Evolutionary conservation across 1,140 invertebrate species (phyloP), one percentile per base, ranked within the genome.

Genomic region (Drosophila navojoa): DNA sequence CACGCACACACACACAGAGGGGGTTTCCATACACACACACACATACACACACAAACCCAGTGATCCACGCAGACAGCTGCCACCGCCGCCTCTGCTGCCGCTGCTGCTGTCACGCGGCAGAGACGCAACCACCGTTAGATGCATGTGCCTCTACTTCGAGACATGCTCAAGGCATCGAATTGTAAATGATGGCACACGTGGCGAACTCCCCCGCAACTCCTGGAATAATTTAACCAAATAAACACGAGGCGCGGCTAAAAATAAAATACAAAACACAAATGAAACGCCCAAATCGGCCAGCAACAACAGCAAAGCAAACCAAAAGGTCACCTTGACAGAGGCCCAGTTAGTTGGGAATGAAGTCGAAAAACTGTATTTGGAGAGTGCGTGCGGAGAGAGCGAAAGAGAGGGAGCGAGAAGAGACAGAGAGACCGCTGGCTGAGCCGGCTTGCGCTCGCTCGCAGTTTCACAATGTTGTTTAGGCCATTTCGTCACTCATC

Each of bases 321-420:
- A 89, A 69, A 69, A 89, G 84, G 84, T 89, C 84, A 89, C 84
- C 84, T 89, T 89, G 84, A 82, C 58, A 69, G 71, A 73, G 71
- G 76, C 78, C 59, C 63, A 69, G 58, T 54, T 35, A 50, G 22
- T 19, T 32, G 58, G 53, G n/a, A 77, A 54, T 76, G 76, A 63
- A 85, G 71, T 64, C 66, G 29, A 60, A 71, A 81, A 38, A 60
- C 64, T 81, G 73, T 63, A 76, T 79, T 79, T 89, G 74, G 76
- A 89, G 84, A 79, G 74, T 29, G 66, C 40, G 29, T 61, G 52
- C 45, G 45, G 44, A 57, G 38, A 19, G 19, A 75, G 42, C 63
- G 59, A 44, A n/a, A 54, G 45, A 61, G 22, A 52, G 44, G 13
- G 42, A 57, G 25, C 16, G 22, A 10, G 9, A 2, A 50, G 44